Base-by-base conservation (phyloP, 2,797 vertebrate genomes). In the Falco biarmicus region DNA sequence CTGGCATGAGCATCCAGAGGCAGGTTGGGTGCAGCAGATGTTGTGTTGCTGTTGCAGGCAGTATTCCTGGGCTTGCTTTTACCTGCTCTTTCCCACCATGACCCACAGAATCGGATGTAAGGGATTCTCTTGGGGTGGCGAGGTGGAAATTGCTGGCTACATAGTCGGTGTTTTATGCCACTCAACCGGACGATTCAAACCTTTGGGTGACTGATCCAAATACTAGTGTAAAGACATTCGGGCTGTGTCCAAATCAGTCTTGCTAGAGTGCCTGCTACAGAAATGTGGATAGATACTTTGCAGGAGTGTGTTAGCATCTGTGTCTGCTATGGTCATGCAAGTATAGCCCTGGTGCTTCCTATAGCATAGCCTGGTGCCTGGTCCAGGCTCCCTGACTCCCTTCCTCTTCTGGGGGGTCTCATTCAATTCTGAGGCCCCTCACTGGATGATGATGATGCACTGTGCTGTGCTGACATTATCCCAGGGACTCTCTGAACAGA, bases 1-100 rank as follows among this genome's bases (percentile, higher is more conserved):
- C 0, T 0, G 63, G 85, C 78, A 77, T 0, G 5, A 57, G 87
- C 85, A 96, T 96, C 93, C 90, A 81, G 96, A 83, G 87, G 90
- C 92, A 45, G 84, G 57, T 84, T 93, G 66, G 87, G 47, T 76
- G 82, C 87, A 86, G 95, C 96, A 97, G 95, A 95, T 97, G 95
- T 92, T 96, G 75, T 60, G 76, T 64, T 96, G 87, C 89, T 76
- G 50, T 92, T 95, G 84, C 50, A 63, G 84, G 89, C 94, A 37
- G 76, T 86, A 66, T 92, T 96, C 84, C 79, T 87, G 81, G 92
- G 92, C 79, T 94, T 93, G 82, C 73, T 92, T 91, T 93, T 76
- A 87, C 82, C 79, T 93, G 50, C 92, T 97, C 79, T 41, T 97
- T 94, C 69, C 87, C 54, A 51, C 56, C 2, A 0, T 29, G 54